Evolutionary conservation across 2,113 vertebrate genomes (phyloP).

Genomic region (Xerus inauris): DNA sequence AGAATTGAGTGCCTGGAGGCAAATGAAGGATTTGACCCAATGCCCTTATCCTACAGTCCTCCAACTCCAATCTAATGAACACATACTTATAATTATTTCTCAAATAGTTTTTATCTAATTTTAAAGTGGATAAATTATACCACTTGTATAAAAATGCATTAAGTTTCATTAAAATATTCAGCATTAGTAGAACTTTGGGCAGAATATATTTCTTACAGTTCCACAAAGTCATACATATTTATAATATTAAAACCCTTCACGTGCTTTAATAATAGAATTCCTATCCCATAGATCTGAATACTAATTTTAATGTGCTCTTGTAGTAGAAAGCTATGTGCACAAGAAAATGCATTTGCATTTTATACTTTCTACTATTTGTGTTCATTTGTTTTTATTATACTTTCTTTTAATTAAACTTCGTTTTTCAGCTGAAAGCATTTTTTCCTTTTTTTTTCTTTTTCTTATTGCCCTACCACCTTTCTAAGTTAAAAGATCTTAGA

Average conservation of each 20-base stretch:
- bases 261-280: conserved; percentile 85
- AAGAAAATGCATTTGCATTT: conserved; percentile 62
- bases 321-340: conserved; percentile 66
- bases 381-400: conserved; percentile 66
- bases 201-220: conserved; percentile 87
- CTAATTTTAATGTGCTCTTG: conserved; percentile 78
- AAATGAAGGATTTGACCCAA: conserved; percentile 86
- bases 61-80: conserved; percentile 85
- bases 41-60: conserved; percentile 82
- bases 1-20: conserved; percentile 82
- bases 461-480: background rate
- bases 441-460: background rate
- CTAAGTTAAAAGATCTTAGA: conserved; percentile 30
- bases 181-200: conserved; percentile 83
- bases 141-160: conserved; percentile 83
- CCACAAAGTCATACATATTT: conserved; percentile 87
- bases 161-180: conserved; percentile 88
- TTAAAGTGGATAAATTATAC: conserved; percentile 88
- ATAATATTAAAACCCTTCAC: conserved; percentile 86
- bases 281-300: conserved; percentile 82
- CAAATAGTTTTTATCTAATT: conserved; percentile 88
- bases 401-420: conserved; percentile 73
- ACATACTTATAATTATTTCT: conserved; percentile 87
- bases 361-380: conserved; percentile 40
- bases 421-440: conserved; percentile 38